Conservation (phyloP, 2,888 invertebrate species). For the Drosophila anceps region DNA sequence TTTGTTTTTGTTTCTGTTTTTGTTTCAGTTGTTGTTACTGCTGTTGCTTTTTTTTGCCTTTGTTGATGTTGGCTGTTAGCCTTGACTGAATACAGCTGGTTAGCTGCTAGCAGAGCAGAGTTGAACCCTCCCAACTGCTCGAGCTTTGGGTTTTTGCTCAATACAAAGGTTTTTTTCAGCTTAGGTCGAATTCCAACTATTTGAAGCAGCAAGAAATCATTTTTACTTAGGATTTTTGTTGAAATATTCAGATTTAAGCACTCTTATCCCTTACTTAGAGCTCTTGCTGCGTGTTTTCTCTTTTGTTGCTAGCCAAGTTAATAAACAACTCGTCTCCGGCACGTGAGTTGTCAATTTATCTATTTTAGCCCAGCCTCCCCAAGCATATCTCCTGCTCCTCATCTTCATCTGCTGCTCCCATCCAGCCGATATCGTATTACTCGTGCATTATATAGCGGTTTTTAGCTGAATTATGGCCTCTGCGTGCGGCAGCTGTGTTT, state of each 20-base stretch:
- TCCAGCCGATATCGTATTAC: slow-evolving; percentile 19
- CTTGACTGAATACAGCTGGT: slow-evolving; percentile 60
- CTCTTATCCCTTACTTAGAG: neutral
- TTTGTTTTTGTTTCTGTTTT: slow-evolving; percentile 4
- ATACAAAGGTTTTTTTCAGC: slow-evolving; percentile 4
- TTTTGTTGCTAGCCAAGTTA: slow-evolving; percentile 21
- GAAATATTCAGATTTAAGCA: slow-evolving; percentile 6
- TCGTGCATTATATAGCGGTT: slow-evolving; percentile 62
- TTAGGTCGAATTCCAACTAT: neutral
- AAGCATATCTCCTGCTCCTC: neutral
- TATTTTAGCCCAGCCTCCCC: slow-evolving; percentile 11
- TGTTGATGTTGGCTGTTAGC: slow-evolving; percentile 48
- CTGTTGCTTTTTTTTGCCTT: slow-evolving; percentile 15
- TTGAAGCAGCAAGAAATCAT: slow-evolving; percentile 1
- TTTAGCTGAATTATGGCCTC: slow-evolving; percentile 61
- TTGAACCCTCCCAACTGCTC: neutral
- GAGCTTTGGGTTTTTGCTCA: slow-evolving; percentile 19
- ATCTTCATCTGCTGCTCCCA: neutral
- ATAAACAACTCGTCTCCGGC: slow-evolving; percentile 47
- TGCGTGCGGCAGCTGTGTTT: slow-evolving; percentile 63
- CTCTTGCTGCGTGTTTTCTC: neutral
- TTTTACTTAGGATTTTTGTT: neutral
- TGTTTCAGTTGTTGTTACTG: slow-evolving; percentile 22
- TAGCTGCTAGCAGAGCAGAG: neutral
- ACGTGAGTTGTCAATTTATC: slow-evolving; percentile 67